A percentile compares a stretch with the other conserved stretches of the same genome.
Evolutionary conservation across 2,797 vertebrate genomes (phyloP).

Genomic region (Characodon lateralis): DNA sequence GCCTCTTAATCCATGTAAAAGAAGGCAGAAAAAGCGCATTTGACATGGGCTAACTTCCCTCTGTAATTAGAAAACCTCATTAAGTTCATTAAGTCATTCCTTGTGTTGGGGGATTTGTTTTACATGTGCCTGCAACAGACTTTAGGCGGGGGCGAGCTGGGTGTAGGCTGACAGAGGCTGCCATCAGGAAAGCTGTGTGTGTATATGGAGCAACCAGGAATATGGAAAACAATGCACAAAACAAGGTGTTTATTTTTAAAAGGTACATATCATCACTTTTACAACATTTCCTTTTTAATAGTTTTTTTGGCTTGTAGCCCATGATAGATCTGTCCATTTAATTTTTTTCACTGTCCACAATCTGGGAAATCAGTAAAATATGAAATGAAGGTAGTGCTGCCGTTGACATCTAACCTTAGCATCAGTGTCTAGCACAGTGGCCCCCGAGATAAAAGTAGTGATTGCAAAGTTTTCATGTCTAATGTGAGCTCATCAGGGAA

Average conservation of each 20-base stretch:
- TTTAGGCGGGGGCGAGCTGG: constrained; percentile 21
- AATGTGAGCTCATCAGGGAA: neutral
- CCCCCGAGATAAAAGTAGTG: neutral
- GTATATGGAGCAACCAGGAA: neutral
- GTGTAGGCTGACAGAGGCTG: constrained; percentile 24
- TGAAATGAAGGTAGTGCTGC: neutral
- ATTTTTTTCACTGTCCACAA: neutral
- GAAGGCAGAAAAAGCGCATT: constrained; percentile 74
- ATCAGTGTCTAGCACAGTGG: neutral
- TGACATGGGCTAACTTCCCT: constrained; percentile 76
- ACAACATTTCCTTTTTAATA: too few species aligned
- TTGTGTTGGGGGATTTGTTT: constrained; percentile 77
- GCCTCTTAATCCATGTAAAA: constrained; percentile 74
- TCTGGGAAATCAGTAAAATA: neutral
- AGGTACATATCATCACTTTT: too few species aligned
- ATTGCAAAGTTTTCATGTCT: neutral
- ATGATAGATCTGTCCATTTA: neutral
- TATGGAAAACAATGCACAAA: neutral
- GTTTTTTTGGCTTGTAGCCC: too few species aligned
- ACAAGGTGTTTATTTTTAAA: neutral
- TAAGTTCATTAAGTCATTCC: constrained; percentile 80
- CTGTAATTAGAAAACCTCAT: constrained; percentile 82
- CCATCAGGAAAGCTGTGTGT: constrained; percentile 1
- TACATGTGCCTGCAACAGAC: constrained; percentile 67
- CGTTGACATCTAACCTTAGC: neutral